Base-by-base conservation (phyloP, 2,888 invertebrate genomes). In the Cataglyphis rosenhaueri region DNA sequence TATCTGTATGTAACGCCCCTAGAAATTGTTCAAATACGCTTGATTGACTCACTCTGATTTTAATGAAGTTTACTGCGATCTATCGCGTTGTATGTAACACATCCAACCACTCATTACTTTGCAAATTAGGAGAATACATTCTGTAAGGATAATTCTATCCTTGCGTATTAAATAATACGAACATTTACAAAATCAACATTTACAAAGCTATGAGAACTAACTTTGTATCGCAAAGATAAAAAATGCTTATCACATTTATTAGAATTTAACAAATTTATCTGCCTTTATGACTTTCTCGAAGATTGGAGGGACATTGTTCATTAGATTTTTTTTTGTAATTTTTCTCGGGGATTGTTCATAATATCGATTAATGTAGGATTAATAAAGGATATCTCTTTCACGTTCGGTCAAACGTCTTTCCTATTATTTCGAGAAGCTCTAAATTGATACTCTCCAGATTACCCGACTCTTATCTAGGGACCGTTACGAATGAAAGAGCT, bases 11-110 rank as follows among this genome's bases (percentile, higher is more conserved):
- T 79, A 82, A 57, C 66, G 71, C 44, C 64, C 73, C 74, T 73
- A 83, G 86, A 88, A 84, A 88, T 84, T 81, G 71, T 78, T 70
- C 75, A 87, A 83, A 82, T 83, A 83, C 38, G 79, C 35, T 59
- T 85, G 83, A 87, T 88, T 84, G 84, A 81, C 82, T 84, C 78
- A 48, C 59, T 68, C 41, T 61, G 78, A 79, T 79, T 79, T 79
- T 70, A 79, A 79, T 70, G 64, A 61, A 70, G 68, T 70, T 70
- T 70, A 41, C 59, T 59, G 44, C 3, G 29, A 18, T 4, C 35
- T 59, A 59, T 44, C 21, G 18, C 25, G 25, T 59, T 70, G 68
- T 65, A 55, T 25, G 35, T 64, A 35, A 21, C 29, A 25, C 32
- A 6, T 25, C 5, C 35, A n/a, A 32, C 48, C 66, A 29, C 35